phyloP scores from a whole-genome alignment of 2,113 vertebrate species.

The Nibea coibor region DNA sequence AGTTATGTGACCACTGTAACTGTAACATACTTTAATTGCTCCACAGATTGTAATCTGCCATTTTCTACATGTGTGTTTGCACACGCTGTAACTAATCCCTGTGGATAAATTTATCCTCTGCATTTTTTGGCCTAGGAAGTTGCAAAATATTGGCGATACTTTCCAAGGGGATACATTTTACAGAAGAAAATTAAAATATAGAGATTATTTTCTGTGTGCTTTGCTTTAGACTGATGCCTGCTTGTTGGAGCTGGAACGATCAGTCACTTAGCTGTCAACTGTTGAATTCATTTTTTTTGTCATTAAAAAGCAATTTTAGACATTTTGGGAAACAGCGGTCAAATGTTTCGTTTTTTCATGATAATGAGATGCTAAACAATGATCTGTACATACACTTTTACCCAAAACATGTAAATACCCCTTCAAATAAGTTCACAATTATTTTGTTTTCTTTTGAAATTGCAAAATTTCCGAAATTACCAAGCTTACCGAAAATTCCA shows the following conservation, averaged over 20 bases:
- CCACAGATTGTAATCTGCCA: background rate
- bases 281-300: too few species aligned
- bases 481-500: too few species aligned
- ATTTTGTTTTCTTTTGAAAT: too few species aligned
- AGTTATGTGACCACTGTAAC: background rate
- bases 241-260: too few species aligned
- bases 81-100: background rate
- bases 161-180: background rate
- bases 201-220: background rate
- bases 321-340: too few species aligned
- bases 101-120: background rate
- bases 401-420: too few species aligned
- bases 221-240: background rate
- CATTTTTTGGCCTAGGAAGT: background rate
- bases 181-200: background rate
- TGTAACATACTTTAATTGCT: background rate
- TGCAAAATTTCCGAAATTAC: too few species aligned
- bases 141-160: background rate
- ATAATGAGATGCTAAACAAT: background rate
- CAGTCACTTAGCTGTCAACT: too few species aligned
- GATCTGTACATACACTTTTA: background rate
- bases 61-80: background rate
- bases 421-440: too few species aligned
- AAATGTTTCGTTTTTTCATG: background rate
- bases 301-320: too few species aligned